Conservation (phyloP, 2,888 invertebrate genomes). For the Habroteleia sp. region DNA sequence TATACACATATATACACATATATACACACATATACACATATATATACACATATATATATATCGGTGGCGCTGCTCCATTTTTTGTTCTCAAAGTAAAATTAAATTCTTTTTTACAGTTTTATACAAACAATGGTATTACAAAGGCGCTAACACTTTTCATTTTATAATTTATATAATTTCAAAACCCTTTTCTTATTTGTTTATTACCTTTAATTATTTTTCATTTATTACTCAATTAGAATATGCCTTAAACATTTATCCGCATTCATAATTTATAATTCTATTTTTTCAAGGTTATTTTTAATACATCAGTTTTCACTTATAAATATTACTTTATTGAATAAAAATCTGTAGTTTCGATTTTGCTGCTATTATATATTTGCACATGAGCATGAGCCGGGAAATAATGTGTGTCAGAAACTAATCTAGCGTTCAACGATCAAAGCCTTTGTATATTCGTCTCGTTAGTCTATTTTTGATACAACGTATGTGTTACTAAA, state of each 20-base stretch:
- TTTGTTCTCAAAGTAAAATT: constrained; percentile 19
- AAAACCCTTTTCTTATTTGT: neutral
- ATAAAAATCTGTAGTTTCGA: constrained; percentile 27
- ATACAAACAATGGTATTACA: too few species aligned
- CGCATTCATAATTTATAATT: too few species aligned
- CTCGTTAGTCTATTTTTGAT: constrained; percentile 53
- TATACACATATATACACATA: too few species aligned
- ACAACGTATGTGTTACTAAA: constrained; percentile 26
- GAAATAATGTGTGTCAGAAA: constrained; percentile 54
- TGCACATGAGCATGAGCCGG: constrained; percentile 33
- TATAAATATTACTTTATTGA: constrained; percentile 22
- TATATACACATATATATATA: too few species aligned
- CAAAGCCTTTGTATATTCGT: constrained; percentile 55
- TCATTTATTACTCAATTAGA: too few species aligned
- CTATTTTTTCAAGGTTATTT: constrained; percentile 21
- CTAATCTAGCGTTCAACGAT: constrained; percentile 54
- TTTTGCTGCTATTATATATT: constrained; percentile 45
- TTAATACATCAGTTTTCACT: constrained; percentile 16
- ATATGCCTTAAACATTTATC: too few species aligned
- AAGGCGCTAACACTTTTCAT: neutral
- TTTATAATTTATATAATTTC: neutral
- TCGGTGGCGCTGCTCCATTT: constrained; percentile 8
- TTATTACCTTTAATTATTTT: neutral
- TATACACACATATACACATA: too few species aligned
- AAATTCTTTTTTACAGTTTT: constrained; percentile 3